These are phyloP conservation scores for Leucopternis melanops DNA, from an alignment of 2,113 vertebrate species.

Conservation along the genomic window DNA sequence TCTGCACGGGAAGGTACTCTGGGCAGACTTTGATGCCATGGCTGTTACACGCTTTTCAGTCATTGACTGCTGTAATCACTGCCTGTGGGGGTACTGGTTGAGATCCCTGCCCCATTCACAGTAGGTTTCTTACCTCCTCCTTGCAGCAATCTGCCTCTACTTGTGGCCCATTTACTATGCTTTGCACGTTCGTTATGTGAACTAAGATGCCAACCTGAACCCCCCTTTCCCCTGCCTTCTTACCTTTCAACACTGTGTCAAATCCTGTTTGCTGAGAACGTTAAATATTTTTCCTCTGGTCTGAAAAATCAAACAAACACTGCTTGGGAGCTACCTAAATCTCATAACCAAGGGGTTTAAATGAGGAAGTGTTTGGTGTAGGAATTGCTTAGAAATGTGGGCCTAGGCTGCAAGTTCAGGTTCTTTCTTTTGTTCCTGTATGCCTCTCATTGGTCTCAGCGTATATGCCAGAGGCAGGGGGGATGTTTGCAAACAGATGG, in stretches of 20 bases:
- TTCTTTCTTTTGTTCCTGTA: background rate
- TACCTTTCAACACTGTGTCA: constrained; percentile 29
- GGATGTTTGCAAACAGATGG: background rate
- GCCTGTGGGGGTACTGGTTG: background rate
- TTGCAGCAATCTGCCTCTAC: constrained; percentile 1
- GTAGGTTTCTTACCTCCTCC: background rate
- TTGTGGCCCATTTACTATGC: background rate
- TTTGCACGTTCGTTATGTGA: background rate
- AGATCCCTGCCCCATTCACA: background rate
- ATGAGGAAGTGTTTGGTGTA: background rate
- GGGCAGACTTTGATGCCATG: background rate
- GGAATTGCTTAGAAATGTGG: background rate
- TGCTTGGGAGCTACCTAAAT: background rate
- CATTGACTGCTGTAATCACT: background rate
- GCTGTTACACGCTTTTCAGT: constrained; percentile 33
- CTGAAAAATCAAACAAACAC: background rate
- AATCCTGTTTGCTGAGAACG: constrained; percentile 6
- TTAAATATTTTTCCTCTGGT: background rate
- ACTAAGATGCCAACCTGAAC: background rate
- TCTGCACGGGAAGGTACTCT: background rate
- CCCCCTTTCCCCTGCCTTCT: background rate
- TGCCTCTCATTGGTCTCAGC: background rate
- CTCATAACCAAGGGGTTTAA: background rate
- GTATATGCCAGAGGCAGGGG: background rate
- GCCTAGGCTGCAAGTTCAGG: background rate